Percentiles rank a stretch among this genome's conserved stretches.
phyloP scores from a whole-genome alignment of 2,113 vertebrate genomes.

The Scophthalmus maximus region DNA sequence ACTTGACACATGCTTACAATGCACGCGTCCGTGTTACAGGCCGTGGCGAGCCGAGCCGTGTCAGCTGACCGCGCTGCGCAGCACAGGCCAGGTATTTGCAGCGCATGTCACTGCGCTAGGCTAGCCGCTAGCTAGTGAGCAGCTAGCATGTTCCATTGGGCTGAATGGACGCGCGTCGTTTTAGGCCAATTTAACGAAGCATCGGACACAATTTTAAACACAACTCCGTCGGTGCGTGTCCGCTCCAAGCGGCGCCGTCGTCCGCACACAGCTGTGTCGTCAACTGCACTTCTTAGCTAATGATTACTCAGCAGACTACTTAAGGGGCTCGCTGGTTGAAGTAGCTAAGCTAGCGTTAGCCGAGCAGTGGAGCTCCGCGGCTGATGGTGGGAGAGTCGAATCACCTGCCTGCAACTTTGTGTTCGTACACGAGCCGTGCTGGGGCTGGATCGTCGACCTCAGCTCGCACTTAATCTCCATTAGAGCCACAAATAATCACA shows the following conservation, averaged over 20 bases:
- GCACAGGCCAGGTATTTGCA: slow-evolving; percentile 72
- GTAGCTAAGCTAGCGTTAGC: slow-evolving; percentile 57
- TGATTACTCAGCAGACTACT: slow-evolving; percentile 82
- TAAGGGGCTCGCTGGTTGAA: slow-evolving; percentile 66
- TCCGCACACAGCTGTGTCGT: neutral
- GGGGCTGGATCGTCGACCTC: too few relatives aligned
- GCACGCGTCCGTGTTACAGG: slow-evolving; percentile 58
- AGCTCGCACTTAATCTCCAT: too few relatives aligned
- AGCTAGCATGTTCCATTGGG: slow-evolving; percentile 48
- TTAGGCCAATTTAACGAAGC: neutral
- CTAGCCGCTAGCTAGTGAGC: slow-evolving; percentile 47
- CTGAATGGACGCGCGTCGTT: slow-evolving; percentile 34
- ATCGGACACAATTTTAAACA: neutral
- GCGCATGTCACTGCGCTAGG: slow-evolving; percentile 67
- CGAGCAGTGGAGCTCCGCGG: slow-evolving; percentile 13
- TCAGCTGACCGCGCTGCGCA: slow-evolving; percentile 74
- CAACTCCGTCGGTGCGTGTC: too few relatives aligned
- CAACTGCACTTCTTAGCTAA: slow-evolving; percentile 57
- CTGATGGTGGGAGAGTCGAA: slow-evolving; percentile 1
- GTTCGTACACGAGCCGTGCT: neutral
- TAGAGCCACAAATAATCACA: too few relatives aligned
- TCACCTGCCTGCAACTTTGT: slow-evolving; percentile 9
- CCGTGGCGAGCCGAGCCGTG: slow-evolving; percentile 48
- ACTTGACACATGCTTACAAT: slow-evolving; percentile 62
- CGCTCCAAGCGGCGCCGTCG: fast-evolving